These are phyloP conservation scores for Eristalinus aeneus DNA, from an alignment of 2,888 invertebrate species.

Conservation along the genomic window DNA sequence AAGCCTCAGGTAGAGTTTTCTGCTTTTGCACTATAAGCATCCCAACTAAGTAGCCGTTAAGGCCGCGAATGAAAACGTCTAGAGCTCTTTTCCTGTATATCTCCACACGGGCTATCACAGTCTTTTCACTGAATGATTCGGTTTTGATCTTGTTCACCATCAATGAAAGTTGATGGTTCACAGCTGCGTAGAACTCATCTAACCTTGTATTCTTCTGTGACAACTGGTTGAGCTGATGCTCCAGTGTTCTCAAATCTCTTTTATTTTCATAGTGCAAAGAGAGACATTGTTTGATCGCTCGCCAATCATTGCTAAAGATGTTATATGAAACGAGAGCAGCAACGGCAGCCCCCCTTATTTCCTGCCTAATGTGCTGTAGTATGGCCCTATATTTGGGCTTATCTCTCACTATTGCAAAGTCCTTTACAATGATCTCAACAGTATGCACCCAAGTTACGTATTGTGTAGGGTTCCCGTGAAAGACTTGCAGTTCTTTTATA, in stretches of 20 bases:
- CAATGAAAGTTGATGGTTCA: too few relatives aligned
- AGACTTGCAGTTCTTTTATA: not conserved
- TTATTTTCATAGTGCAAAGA: constrained; percentile 64
- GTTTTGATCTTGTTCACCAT: too few relatives aligned
- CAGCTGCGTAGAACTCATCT: too few relatives aligned
- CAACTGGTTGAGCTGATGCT: constrained; percentile 10
- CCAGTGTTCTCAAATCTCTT: not conserved
- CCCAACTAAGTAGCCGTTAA: too few relatives aligned
- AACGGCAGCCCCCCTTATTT: constrained; percentile 7
- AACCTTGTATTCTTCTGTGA: too few relatives aligned
- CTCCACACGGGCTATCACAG: too few relatives aligned
- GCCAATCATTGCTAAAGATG: constrained; percentile 53
- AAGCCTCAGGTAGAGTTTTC: too few relatives aligned
- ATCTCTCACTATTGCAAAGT: constrained; percentile 1
- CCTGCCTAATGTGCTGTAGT: constrained; percentile 12
- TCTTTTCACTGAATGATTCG: too few relatives aligned
- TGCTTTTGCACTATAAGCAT: too few relatives aligned
- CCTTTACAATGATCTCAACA: not conserved
- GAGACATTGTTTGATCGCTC: constrained; percentile 53
- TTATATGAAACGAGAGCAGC: constrained; percentile 19
- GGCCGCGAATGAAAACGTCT: too few relatives aligned
- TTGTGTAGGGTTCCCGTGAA: not conserved
- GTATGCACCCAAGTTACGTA: too few relatives aligned
- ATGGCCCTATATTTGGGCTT: constrained; percentile 16
- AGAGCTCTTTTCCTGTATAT: too few relatives aligned